These are phyloP conservation scores for Anthopleura xanthogrammica DNA, from an alignment of 92 coral and sea anemone species.

Conservation along the genomic window DNA sequence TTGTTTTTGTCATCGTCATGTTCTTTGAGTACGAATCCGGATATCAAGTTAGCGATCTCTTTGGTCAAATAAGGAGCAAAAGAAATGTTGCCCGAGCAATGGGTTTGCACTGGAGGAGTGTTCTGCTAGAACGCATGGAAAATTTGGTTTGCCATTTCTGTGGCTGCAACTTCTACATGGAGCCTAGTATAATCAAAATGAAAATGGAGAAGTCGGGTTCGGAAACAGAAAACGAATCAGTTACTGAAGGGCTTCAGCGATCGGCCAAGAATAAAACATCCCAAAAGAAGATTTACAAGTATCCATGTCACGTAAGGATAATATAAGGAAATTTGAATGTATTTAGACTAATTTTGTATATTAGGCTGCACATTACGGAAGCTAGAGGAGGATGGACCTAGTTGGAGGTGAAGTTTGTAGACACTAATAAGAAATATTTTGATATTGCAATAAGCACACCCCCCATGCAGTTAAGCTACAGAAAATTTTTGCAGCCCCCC, in stretches of 20 bases:
- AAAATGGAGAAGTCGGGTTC: neutral
- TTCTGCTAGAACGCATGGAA: neutral
- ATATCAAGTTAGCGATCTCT: neutral
- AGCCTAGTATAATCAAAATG: neutral
- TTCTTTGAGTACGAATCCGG: neutral
- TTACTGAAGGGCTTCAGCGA: neutral
- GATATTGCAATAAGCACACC: too few species aligned
- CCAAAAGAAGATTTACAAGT: too few species aligned
- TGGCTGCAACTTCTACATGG: neutral
- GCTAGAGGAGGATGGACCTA: too few species aligned
- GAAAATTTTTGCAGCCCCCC: too few species aligned
- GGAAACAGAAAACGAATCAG: neutral
- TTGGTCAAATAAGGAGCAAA: neutral
- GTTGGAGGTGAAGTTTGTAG: too few species aligned
- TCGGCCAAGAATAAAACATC: too few species aligned
- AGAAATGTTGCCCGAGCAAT: neutral
- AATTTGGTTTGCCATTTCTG: neutral
- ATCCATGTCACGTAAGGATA: too few species aligned
- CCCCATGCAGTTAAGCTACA: too few species aligned
- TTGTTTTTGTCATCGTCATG: neutral
- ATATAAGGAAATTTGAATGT: too few species aligned
- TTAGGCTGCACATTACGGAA: too few species aligned
- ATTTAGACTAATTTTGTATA: too few species aligned
- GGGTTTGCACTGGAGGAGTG: neutral
- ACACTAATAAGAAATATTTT: too few species aligned